Conservation (phyloP, 2,797 vertebrate species). For the Pangasius djambal region DNA sequence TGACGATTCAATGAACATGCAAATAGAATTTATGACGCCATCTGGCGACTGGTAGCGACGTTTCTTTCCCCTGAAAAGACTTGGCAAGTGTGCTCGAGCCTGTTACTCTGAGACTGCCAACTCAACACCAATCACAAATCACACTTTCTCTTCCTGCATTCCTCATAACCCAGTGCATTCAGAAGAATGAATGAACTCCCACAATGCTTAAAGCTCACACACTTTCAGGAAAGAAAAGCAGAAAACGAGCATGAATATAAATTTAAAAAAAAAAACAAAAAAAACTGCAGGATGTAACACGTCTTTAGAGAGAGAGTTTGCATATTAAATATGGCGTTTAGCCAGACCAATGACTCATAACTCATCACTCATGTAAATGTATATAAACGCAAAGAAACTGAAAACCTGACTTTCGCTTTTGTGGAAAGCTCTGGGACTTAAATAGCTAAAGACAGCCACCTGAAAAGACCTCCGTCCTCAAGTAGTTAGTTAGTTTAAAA, state of each 20-base stretch:
- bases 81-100: not conserved
- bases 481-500: not conserved
- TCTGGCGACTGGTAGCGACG: not conserved
- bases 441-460: not conserved
- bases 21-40: conserved; percentile 6
- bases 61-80: conserved; percentile 2
- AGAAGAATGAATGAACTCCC: not conserved
- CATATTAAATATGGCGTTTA: too few species aligned
- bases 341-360: not conserved
- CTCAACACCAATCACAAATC: not conserved
- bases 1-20: not conserved
- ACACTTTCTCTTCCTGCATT: not conserved
- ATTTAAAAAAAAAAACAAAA: too few species aligned
- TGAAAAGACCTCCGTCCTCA: not conserved
- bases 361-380: not conserved
- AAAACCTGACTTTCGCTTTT: not conserved
- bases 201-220: not conserved
- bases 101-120: conserved; percentile 13
- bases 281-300: not conserved
- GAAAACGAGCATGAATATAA: not conserved
- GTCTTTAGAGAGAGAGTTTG: too few species aligned
- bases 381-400: not conserved
- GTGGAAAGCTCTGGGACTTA: not conserved
- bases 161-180: not conserved
- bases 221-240: not conserved